A percentile compares a stretch with the other conserved stretches of the same genome.
phyloP scores from a whole-genome alignment of 1,140 invertebrate species.

The Listronotus bonariensis region DNA sequence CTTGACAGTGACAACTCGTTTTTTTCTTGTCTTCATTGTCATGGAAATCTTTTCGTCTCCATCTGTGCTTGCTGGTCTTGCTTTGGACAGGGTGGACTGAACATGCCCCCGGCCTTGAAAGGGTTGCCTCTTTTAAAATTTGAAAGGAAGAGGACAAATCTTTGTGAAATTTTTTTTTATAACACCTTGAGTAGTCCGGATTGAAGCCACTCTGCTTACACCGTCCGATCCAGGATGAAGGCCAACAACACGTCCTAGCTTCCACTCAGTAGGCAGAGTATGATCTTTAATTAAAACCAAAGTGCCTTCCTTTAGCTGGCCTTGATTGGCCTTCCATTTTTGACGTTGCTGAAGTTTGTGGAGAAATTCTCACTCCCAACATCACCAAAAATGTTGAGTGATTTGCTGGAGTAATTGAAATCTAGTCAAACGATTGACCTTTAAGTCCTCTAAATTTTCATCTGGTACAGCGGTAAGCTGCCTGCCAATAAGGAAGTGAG shows the following conservation, averaged over 20 bases:
- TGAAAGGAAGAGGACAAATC: conserved; percentile 14
- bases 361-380: conserved; percentile 45
- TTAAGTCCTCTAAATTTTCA: conserved; percentile 10
- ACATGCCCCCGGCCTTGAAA: conserved; percentile 42
- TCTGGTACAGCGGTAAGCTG: conserved; percentile 20
- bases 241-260: conserved; percentile 41
- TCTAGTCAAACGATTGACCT: conserved; percentile 11
- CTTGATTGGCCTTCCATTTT: conserved; percentile 23
- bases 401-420: conserved; percentile 31
- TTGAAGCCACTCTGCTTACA: conserved; percentile 40
- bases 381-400: conserved; percentile 44
- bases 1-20: too few relatives aligned
- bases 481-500: conserved; percentile 41
- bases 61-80: too few relatives aligned
- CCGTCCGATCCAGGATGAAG: conserved; percentile 44
- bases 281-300: conserved; percentile 41
- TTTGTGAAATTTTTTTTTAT: conserved; percentile 17
- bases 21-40: too few relatives aligned
- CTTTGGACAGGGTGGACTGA: too few relatives aligned
- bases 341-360: conserved; percentile 36
- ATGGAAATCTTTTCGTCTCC: too few relatives aligned
- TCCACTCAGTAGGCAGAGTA: conserved; percentile 40
- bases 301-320: neutral
- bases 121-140: conserved; percentile 10
- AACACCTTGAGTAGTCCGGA: conserved; percentile 40